Evolutionary conservation across 2,797 vertebrate species (phyloP).

Genomic region (Fratercula arctica): DNA sequence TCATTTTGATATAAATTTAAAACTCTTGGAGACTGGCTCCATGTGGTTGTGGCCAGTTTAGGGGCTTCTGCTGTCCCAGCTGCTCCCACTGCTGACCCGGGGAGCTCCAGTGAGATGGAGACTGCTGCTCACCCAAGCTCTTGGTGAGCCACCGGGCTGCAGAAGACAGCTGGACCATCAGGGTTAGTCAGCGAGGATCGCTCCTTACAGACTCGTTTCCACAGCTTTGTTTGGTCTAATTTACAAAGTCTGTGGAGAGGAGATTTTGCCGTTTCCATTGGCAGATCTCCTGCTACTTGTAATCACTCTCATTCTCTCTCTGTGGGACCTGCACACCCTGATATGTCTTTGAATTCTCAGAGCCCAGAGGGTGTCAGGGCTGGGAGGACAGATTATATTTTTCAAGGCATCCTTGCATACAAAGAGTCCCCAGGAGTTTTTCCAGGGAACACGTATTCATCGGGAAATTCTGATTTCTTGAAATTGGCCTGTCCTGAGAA

Average conservation of each 20-base stretch:
- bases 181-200: background rate
- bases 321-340: background rate
- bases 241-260: background rate
- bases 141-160: background rate
- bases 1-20: background rate
- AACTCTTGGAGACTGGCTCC: background rate
- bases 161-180: background rate
- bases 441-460: background rate
- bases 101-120: background rate
- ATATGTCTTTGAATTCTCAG: background rate
- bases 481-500: slow-evolving; percentile 22
- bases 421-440: slow-evolving; percentile 3
- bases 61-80: background rate
- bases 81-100: background rate
- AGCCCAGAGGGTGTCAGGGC: background rate
- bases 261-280: background rate
- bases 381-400: background rate
- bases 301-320: background rate
- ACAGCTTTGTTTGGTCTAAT: background rate
- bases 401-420: background rate
- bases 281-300: background rate
- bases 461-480: background rate
- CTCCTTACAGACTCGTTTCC: background rate
- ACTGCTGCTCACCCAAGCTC: background rate
- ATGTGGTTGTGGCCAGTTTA: background rate